Base-by-base conservation (phyloP, 1,140 invertebrate species). In the Lithobius niger region DNA sequence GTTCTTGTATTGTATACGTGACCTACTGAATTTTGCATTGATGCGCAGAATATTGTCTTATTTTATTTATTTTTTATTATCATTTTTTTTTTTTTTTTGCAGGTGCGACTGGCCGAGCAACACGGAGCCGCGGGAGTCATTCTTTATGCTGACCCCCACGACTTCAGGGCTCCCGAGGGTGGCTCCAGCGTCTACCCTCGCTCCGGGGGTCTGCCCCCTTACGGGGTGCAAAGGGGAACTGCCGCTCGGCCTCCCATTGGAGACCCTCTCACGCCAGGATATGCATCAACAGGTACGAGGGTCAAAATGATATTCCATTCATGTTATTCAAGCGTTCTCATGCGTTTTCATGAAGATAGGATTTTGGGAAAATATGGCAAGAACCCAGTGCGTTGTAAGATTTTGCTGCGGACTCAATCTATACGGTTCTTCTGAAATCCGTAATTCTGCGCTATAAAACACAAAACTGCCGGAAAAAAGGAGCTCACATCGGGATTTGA, bases 211-310 rank as follows among this genome's bases (percentile, higher is more conserved):
- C 43, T 60, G 28, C 59, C 59, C 40, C 53, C 48, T 22, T 28
- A 42, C 22, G 59, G 52, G 22, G 54, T 60, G 27, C 57, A 52
- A 49, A 28, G 53, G 22, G 59, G 59, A 28, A 59, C 45, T 18
- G 27, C 53, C 3, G 25, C 24, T n/a, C 10, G 25, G 19, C 15
- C 22, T 3, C 52, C 52, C 4, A n/a, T 51, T 27, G 59, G 59
- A 40, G 59, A 60, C 25, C 52, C 53, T 2, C 22, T 59, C 10
- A 60, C 59, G 1, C 51, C 44, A n/a, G 53, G 48, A 27, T 59
- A 54, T 27, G 36, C 52, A 2, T 21, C 52, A 6, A 54, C 36
- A 54, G 52, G 52, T 54, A 44, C 15, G 15, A 19, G 21, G 19
- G 21, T 47, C n/a, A 13, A 47, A n/a, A 55, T 2, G 49, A 24